These are phyloP conservation scores for Dasyurus viverrinus DNA, from an alignment of 2,113 vertebrate genomes.

Conservation along the genomic window DNA sequence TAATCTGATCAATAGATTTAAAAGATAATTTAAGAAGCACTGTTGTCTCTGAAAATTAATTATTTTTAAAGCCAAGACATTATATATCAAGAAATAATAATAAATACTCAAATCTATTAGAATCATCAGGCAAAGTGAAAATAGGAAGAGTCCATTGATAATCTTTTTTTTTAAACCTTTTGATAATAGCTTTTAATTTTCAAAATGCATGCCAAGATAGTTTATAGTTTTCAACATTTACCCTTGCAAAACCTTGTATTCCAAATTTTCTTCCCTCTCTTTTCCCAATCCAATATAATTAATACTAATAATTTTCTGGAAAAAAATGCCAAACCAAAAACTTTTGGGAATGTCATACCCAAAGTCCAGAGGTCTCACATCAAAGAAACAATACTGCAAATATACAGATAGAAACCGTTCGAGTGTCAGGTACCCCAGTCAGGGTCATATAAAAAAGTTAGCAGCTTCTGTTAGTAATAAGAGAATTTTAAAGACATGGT, in stretches of 20 bases:
- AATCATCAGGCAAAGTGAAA: not conserved
- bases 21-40: not conserved
- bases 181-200: too few relatives aligned
- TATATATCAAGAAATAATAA: not conserved
- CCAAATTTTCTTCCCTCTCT: too few relatives aligned
- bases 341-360: not conserved
- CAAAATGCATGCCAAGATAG: too few relatives aligned
- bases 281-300: too few relatives aligned
- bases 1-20: not conserved
- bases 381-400: not conserved
- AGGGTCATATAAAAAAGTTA: not conserved
- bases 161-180: not conserved
- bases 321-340: not conserved
- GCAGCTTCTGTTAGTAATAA: not conserved
- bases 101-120: not conserved
- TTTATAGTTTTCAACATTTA: too few relatives aligned
- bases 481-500: not conserved
- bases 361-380: not conserved
- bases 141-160: not conserved
- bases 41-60: not conserved
- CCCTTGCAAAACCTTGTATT: too few relatives aligned
- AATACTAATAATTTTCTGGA: too few relatives aligned
- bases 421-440: not conserved
- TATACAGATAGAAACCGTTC: not conserved
- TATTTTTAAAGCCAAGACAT: not conserved